Percentiles rank a stretch among this genome's conserved stretches.
Evolutionary conservation across 2,888 invertebrate species (phyloP).

Genomic region (Drosophila antonietae): DNA sequence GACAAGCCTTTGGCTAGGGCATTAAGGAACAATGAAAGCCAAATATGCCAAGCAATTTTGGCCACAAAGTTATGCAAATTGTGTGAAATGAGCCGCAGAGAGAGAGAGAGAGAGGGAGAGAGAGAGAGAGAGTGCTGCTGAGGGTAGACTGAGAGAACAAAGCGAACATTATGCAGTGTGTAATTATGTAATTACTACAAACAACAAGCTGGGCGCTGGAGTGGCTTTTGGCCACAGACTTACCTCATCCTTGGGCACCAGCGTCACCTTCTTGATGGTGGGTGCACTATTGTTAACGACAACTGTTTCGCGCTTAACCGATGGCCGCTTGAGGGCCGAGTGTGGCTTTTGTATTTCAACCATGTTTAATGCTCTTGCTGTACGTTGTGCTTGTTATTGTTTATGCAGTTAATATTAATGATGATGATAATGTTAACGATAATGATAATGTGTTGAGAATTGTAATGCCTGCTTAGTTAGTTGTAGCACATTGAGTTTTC

Average conservation of each 20-base stretch:
- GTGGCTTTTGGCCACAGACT: slow-evolving; percentile 45
- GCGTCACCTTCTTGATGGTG: slow-evolving; percentile 84
- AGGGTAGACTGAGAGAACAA: slow-evolving; percentile 6
- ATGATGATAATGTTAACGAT: slow-evolving; percentile 14
- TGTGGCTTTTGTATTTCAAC: slow-evolving; percentile 84
- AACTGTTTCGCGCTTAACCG: slow-evolving; percentile 84
- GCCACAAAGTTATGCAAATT: slow-evolving; percentile 52
- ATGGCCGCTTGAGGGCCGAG: slow-evolving; percentile 82
- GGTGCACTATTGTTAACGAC: slow-evolving; percentile 84
- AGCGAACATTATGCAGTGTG: slow-evolving; percentile 29
- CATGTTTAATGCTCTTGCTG: slow-evolving; percentile 60
- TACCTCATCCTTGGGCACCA: slow-evolving; percentile 85
- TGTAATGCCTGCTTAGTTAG: slow-evolving; percentile 29
- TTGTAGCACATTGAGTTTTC: slow-evolving; percentile 6
- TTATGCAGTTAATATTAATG: slow-evolving; percentile 13
- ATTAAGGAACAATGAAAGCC: slow-evolving; percentile 9
- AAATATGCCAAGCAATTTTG: slow-evolving; percentile 19
- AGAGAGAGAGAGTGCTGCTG: no score
- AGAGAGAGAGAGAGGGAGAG: background rate
- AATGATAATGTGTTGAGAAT: slow-evolving; percentile 12
- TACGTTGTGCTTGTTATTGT: slow-evolving; percentile 19
- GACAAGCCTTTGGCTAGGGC: background rate
- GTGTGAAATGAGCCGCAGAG: slow-evolving; percentile 1
- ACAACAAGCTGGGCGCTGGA: background rate
- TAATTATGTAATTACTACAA: slow-evolving; percentile 43